A percentile compares a stretch with the other conserved stretches of the same genome.
phyloP scores from a whole-genome alignment of 1,140 invertebrate genomes.

The Tetramorium parvispinum region DNA sequence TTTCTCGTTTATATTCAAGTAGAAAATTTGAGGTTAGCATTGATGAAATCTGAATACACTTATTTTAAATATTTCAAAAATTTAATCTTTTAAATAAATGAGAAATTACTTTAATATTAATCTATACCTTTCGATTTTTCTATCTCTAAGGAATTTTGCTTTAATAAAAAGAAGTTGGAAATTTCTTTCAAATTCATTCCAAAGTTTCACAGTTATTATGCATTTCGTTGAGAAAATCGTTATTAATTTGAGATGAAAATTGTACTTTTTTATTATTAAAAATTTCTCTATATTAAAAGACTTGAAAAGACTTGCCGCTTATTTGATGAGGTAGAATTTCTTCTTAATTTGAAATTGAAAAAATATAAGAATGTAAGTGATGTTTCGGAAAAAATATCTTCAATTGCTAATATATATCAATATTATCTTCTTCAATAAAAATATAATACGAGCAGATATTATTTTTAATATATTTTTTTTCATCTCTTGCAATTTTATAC shows the following conservation, averaged over 20 bases:
- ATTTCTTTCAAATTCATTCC: conserved; percentile 56
- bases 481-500: background rate
- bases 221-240: conserved; percentile 66
- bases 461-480: background rate
- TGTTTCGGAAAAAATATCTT: background rate
- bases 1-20: background rate
- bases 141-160: background rate
- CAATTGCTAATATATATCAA: background rate
- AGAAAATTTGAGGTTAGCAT: background rate
- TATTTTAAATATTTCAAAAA: background rate
- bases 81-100: background rate
- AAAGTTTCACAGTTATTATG: conserved; percentile 56
- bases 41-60: background rate
- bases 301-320: background rate
- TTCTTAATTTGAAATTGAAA: conserved; percentile 1
- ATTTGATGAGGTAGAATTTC: background rate
- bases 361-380: background rate
- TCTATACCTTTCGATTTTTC: background rate
- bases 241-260: conserved; percentile 64
- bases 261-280: conserved; percentile 41
- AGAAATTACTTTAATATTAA: conserved; percentile 5
- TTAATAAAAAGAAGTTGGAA: conserved; percentile 28
- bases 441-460: background rate
- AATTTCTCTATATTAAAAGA: conserved; percentile 43
- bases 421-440: background rate